phyloP scores from a whole-genome alignment of 2,888 invertebrate genomes.

The Meganola albula region DNA sequence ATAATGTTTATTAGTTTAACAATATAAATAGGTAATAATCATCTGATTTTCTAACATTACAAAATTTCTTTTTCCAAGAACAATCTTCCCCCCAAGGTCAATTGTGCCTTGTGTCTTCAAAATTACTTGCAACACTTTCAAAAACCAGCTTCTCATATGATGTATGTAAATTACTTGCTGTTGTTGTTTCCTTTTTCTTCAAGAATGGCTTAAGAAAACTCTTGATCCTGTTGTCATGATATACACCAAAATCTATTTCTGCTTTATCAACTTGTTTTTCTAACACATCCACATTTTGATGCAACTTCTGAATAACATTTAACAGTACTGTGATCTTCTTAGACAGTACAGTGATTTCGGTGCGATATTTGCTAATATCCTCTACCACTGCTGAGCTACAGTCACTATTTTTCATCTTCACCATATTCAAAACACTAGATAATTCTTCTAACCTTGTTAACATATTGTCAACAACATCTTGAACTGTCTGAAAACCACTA shows the following conservation, averaged over 20 bases:
- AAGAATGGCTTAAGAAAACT: conserved; percentile 80
- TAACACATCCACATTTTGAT: conserved; percentile 69
- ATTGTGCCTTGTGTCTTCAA: no score
- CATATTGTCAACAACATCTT: conserved; percentile 82
- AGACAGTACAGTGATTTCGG: conserved; percentile 72
- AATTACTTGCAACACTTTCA: conserved; percentile 51
- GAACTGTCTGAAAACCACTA: conserved; percentile 77
- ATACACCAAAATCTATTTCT: conserved; percentile 77
- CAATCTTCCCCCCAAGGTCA: no score
- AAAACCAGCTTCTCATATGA: conserved; percentile 31
- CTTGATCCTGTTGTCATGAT: conserved; percentile 76
- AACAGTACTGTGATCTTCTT: conserved; percentile 75
- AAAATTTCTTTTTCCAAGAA: no score
- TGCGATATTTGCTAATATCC: conserved; percentile 71
- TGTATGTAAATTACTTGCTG: conserved; percentile 13
- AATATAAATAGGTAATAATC: no score
- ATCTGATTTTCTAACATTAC: no score
- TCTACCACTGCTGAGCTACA: conserved; percentile 66
- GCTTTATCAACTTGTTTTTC: conserved; percentile 79
- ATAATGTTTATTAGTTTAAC: no score
- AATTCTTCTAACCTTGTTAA: conserved; percentile 81
- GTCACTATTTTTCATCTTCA: conserved; percentile 67
- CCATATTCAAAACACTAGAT: conserved; percentile 78
- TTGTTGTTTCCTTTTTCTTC: conserved; percentile 42
- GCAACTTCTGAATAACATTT: conserved; percentile 70